Evolutionary conservation across 1,140 invertebrate genomes (phyloP), one percentile per base, ranked within the genome.

Genomic region (Rhyacophila brunnea): DNA sequence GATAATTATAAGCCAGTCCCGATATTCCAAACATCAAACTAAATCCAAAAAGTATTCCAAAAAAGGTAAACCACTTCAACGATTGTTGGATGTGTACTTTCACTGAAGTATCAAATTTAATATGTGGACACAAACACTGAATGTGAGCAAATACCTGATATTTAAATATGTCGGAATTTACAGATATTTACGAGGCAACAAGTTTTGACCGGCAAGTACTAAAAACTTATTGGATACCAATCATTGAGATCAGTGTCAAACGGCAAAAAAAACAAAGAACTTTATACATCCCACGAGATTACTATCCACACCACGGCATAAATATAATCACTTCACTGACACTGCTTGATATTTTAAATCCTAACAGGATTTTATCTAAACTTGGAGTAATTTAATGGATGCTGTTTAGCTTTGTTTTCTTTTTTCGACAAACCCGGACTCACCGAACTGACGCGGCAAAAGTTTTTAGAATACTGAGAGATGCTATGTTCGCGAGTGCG

Each of bases 401-500:
- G 38, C 38, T n/a, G 45, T 56, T 13, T 49, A n/a, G 45, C 45
- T 55, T 57, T 57, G 54, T 49, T 57, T 46, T 47, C 19, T 48
- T 45, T 45, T 11, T 45, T 9, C 6, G 13, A 19, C 11, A n/a
- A 15, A 5, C 15, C 38, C 38, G 38, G 14, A 45, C 43, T 18
- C 5, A 28, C 43, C 15, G 34, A 35, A 55, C 52, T 43, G 43
- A 46, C 54, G 36, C 54, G 54, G 35, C 54, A 49, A 57, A 57
- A 57, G 45, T 57, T 57, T 49, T 57, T 34, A 15, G 54, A 57
- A 57, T 20, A 57, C 54, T 57, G 54, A 57, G 40, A 15, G 10
- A 35, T 15, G 20, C 23, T 7, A 13, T n/a, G 51, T 34, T 54
- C 51, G 51, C 17, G 32, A 20, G 49, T 42, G 38, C 49, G 23